Conservation (phyloP, 2,797 vertebrate genomes). For the Eleutherodactylus coqui region DNA sequence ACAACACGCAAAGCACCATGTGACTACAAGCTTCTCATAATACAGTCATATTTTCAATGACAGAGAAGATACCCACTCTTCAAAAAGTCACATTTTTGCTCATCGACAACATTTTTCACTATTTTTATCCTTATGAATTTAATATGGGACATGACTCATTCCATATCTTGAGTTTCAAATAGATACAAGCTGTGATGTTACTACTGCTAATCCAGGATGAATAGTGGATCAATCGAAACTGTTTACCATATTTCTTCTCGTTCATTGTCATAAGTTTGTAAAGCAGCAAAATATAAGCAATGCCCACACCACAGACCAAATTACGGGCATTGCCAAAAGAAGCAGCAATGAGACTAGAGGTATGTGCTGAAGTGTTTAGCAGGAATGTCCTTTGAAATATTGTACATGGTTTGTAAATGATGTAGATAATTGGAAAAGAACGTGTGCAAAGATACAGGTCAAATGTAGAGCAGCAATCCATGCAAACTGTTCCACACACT, state of each 20-base stretch:
- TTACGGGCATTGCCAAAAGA: conserved; percentile 62
- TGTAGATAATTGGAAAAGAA: conserved; percentile 43
- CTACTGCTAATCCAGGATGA: conserved; percentile 3
- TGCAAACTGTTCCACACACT: neutral
- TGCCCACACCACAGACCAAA: conserved; percentile 59
- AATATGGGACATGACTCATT: neutral
- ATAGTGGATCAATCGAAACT: conserved; percentile 20
- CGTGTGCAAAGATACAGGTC: conserved; percentile 59
- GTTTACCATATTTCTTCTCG: conserved; percentile 30
- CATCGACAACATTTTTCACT: neutral
- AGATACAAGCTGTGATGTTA: neutral
- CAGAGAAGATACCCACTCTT: neutral
- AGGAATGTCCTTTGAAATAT: conserved; percentile 75
- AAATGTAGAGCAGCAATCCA: conserved; percentile 55
- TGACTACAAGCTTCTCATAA: neutral
- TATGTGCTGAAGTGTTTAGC: conserved; percentile 67
- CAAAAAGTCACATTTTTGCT: neutral
- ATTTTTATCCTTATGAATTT: neutral
- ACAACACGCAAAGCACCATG: neutral
- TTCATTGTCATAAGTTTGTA: conserved; percentile 63
- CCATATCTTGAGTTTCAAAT: neutral
- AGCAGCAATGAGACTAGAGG: conserved; percentile 71
- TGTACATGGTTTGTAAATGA: conserved; percentile 61
- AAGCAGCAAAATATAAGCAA: conserved; percentile 61
- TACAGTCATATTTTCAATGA: conserved; percentile 3